Percentiles rank a stretch among this genome's conserved stretches.
phyloP scores from a whole-genome alignment of 92 coral and sea anemone species.

The Zoanthus sansibaricus region DNA sequence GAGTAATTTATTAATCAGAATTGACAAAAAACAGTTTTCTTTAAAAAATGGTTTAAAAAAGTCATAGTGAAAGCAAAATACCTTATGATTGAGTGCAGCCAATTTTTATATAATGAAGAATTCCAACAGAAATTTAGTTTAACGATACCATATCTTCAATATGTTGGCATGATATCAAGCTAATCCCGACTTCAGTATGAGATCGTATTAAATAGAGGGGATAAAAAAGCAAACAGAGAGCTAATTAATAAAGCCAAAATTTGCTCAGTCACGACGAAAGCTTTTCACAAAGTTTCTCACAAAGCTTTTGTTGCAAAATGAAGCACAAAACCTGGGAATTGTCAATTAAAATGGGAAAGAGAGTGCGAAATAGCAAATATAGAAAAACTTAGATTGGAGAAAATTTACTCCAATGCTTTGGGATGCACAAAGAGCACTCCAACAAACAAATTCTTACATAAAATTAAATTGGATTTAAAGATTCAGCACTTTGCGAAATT shows the following conservation, averaged over 20 bases:
- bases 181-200: background rate
- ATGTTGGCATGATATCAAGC: background rate
- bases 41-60: no score
- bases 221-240: background rate
- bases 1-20: background rate
- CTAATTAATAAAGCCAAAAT: background rate
- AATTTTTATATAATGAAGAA: background rate
- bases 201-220: background rate
- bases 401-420: background rate
- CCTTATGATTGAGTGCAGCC: background rate
- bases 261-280: background rate
- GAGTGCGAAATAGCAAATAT: background rate
- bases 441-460: background rate
- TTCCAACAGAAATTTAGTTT: background rate
- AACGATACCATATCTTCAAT: background rate
- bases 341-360: constrained; percentile 2
- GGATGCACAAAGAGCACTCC: background rate
- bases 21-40: no score
- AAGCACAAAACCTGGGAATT: background rate
- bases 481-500: background rate
- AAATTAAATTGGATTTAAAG: background rate
- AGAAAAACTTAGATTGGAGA: background rate
- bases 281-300: background rate
- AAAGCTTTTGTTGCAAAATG: background rate
- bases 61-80: no score